Conservation (phyloP, 1,140 invertebrate species). For the Brachionus sp. region DNA sequence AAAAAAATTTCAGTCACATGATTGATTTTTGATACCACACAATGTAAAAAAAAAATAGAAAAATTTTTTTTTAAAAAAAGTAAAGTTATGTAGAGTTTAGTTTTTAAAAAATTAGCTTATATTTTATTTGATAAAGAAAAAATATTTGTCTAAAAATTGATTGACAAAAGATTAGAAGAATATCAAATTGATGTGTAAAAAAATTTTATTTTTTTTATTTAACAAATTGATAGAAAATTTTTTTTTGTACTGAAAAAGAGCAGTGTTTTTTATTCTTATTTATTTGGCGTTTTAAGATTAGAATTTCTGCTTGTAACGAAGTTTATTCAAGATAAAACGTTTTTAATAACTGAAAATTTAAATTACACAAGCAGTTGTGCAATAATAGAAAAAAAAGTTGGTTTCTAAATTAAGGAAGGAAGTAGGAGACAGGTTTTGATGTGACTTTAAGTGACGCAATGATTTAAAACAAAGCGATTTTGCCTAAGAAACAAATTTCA, state of each 20-base stretch:
- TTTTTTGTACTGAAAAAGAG: no score
- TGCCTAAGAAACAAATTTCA: background rate
- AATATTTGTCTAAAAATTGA: background rate
- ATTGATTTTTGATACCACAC: no score
- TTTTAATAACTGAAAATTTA: background rate
- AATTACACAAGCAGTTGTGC: background rate
- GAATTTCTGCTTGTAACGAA: background rate
- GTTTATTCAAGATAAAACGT: background rate
- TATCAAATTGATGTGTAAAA: no score
- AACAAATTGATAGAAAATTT: no score
- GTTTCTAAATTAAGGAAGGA: conserved; percentile 21
- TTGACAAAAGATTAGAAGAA: background rate
- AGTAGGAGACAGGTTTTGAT: background rate
- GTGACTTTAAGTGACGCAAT: background rate
- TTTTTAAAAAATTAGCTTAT: background rate
- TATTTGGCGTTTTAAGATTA: no score
- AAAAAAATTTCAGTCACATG: background rate
- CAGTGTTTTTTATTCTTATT: no score
- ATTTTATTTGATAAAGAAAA: background rate
- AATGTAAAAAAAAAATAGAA: no score
- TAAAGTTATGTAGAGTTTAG: background rate
- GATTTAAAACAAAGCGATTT: background rate
- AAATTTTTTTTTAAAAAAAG: background rate
- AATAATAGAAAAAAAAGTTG: background rate
- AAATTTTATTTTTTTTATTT: no score